These are phyloP conservation scores for Asteroscopus sphinx DNA, from an alignment of 2,888 invertebrate genomes.

Conservation along the genomic window DNA sequence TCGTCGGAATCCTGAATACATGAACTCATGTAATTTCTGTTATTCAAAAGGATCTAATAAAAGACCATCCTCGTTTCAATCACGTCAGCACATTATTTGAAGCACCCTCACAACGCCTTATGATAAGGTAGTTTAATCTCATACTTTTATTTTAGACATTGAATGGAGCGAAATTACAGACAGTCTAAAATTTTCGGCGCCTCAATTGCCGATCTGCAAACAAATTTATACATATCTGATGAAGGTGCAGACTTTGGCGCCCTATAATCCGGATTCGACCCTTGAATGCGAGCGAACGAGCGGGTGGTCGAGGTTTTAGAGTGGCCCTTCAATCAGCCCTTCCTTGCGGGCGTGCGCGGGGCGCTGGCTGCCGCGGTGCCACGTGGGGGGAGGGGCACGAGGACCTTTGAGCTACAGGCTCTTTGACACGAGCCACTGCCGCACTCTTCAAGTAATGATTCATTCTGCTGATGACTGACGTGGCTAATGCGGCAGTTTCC, in stretches of 20 bases:
- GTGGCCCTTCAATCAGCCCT: constrained; percentile 90
- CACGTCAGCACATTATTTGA: constrained; percentile 32
- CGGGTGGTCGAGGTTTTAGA: constrained; percentile 88
- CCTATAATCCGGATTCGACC: constrained; percentile 88
- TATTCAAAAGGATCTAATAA: constrained; percentile 20
- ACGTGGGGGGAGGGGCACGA: constrained; percentile 69
- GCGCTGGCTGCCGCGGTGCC: constrained; percentile 62
- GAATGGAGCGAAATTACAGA: constrained; percentile 81
- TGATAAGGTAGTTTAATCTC: constrained; percentile 64
- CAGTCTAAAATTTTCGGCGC: constrained; percentile 80
- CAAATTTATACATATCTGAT: constrained; percentile 87
- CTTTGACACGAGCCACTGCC: constrained; percentile 89
- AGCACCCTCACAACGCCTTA: constrained; percentile 44
- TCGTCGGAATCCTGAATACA: constrained; percentile 18
- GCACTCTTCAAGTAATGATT: constrained; percentile 90
- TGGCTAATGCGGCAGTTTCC: constrained; percentile 85
- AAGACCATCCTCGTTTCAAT: constrained; percentile 31
- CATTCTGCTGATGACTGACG: constrained; percentile 89
- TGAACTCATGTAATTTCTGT: constrained; percentile 7
- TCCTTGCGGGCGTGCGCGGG: constrained; percentile 78
- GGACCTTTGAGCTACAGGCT: constrained; percentile 88
- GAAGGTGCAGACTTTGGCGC: constrained; percentile 88
- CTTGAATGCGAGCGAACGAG: constrained; percentile 89
- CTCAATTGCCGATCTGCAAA: constrained; percentile 81
- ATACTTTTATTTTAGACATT: constrained; percentile 65